A percentile compares a stretch with the other conserved stretches of the same genome.
Evolutionary conservation across 2,113 vertebrate genomes (phyloP).

Genomic region (Gymnorhina tibicen): DNA sequence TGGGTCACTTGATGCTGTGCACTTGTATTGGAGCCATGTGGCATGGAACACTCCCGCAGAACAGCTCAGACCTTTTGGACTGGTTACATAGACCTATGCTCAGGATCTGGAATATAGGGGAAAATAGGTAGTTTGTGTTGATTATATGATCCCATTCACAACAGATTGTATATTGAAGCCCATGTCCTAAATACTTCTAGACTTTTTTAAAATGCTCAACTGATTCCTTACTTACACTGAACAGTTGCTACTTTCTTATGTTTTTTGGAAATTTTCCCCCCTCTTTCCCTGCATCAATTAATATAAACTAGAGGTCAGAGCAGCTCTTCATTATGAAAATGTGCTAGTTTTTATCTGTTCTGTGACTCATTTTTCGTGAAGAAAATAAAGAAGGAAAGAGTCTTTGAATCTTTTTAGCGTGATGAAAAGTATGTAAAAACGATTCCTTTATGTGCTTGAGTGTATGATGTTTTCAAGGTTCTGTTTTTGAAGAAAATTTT

Average conservation of each 20-base stretch:
- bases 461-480: background rate
- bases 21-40: background rate
- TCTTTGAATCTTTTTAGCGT: background rate
- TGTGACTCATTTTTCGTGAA: background rate
- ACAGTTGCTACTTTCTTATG: background rate
- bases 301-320: background rate
- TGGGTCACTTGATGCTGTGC: background rate
- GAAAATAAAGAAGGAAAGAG: background rate
- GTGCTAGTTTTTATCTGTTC: background rate
- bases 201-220: background rate
- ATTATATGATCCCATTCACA: background rate
- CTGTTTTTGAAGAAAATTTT: background rate
- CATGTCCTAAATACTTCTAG: background rate
- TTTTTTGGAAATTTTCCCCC: background rate
- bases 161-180: background rate
- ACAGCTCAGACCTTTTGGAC: background rate
- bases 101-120: background rate
- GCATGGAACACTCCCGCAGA: background rate
- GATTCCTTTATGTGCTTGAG: background rate
- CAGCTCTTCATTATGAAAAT: background rate
- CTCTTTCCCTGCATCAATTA: background rate
- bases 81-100: no score
- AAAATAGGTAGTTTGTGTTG: background rate
- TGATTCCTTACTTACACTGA: background rate
- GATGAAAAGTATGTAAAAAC: background rate